These are phyloP conservation scores for Drosophila subobscura DNA, from an alignment of 1,140 invertebrate species.

Conservation along the genomic window DNA sequence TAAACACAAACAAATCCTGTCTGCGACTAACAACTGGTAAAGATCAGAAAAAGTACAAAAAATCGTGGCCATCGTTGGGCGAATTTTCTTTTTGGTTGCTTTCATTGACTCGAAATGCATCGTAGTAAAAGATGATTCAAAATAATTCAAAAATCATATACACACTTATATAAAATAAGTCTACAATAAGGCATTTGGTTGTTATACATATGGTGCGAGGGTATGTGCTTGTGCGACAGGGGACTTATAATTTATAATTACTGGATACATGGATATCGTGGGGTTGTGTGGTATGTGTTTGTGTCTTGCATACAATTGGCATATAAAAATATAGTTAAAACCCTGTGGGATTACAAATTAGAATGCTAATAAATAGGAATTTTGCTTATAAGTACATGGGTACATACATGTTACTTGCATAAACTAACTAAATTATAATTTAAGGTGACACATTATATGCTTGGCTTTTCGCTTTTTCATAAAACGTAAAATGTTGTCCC, in stretches of 20 bases:
- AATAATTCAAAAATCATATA: conserved; percentile 58
- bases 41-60: conserved; percentile 47
- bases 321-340: conserved; percentile 45
- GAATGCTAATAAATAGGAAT: conserved; percentile 51
- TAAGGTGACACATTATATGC: conserved; percentile 36
- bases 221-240: conserved; percentile 20
- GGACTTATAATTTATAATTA: conserved; percentile 38
- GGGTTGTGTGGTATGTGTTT: conserved; percentile 4
- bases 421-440: conserved; percentile 59
- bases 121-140: conserved; percentile 27
- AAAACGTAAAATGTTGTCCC: conserved; percentile 28
- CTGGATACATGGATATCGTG: background rate
- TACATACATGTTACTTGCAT: conserved; percentile 49
- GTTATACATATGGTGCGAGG: conserved; percentile 12
- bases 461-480: conserved; percentile 26
- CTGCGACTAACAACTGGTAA: conserved; percentile 36
- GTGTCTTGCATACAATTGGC: conserved; percentile 22
- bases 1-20: conserved; percentile 33
- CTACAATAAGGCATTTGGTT: conserved; percentile 68
- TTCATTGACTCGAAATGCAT: conserved; percentile 51
- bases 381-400: conserved; percentile 69
- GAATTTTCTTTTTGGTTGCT: conserved; percentile 36
- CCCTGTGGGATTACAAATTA: conserved; percentile 40
- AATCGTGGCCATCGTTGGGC: conserved; percentile 46
- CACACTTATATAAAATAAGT: conserved; percentile 60